These are phyloP conservation scores for Pseudomyrmex dendroicus DNA, from an alignment of 1,140 invertebrate species.

Conservation along the genomic window DNA sequence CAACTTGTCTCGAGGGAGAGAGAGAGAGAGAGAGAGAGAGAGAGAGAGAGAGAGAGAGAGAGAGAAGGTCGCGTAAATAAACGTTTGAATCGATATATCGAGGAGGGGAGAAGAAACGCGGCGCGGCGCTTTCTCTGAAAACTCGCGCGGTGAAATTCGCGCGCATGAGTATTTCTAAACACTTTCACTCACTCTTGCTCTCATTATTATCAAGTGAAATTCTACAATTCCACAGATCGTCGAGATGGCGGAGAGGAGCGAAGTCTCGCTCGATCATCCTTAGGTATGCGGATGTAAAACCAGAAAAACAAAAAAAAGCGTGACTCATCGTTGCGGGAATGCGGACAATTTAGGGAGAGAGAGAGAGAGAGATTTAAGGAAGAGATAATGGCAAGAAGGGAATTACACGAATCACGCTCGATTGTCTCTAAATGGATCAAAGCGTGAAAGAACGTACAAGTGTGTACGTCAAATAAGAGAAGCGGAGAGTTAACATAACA, in stretches of 20 bases:
- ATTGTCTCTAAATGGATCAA: too few species aligned
- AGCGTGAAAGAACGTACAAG: too few species aligned
- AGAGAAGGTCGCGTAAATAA: too few species aligned
- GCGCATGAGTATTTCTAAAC: conserved; percentile 15
- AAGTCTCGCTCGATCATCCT: not conserved
- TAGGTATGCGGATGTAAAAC: too few species aligned
- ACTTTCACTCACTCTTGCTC: conserved; percentile 25
- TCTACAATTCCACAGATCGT: not conserved
- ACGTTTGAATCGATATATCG: not conserved
- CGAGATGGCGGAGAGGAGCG: not conserved
- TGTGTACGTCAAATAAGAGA: not conserved
- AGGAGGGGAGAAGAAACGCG: not conserved
- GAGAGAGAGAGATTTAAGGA: not conserved
- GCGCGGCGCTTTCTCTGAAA: conserved; percentile 24
- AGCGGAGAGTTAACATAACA: not conserved
- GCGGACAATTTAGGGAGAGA: not conserved
- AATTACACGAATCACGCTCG: not conserved
- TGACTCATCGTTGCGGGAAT: not conserved
- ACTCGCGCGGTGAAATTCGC: conserved; percentile 11
- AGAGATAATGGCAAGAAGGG: too few species aligned
- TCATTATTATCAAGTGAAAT: not conserved
- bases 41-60: too few species aligned
- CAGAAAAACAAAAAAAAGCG: not conserved
- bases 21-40: too few species aligned
- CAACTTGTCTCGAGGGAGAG: too few species aligned